Evolutionary conservation across 1,140 invertebrate species (phyloP).

Genomic region (Hyles euphorbiae): DNA sequence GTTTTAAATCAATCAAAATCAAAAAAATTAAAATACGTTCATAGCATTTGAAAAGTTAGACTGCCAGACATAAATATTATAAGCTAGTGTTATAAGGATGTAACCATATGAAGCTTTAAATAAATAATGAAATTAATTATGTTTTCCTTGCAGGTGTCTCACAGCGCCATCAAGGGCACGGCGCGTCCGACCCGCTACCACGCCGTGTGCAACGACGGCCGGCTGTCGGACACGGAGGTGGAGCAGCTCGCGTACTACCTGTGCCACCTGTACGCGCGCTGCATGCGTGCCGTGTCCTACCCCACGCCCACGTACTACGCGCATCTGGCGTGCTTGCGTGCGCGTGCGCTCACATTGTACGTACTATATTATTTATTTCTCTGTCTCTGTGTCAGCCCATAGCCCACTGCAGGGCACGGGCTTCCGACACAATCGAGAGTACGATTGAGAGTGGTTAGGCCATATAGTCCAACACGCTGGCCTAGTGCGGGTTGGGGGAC

Average conservation of each 20-base stretch:
- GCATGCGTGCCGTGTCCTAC: conserved; percentile 91
- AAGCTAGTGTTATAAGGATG: no score
- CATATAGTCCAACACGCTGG: no score
- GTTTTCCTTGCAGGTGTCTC: conserved; percentile 68
- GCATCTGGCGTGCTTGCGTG: conserved; percentile 91
- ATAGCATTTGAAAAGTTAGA: no score
- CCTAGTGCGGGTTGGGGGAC: no score
- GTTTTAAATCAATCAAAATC: no score
- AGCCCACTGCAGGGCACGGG: no score
- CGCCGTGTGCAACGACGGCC: conserved; percentile 87
- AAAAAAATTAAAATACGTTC: no score
- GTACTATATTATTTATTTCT: conserved; percentile 22
- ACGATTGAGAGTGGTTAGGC: no score
- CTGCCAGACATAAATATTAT: no score
- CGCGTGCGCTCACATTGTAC: conserved; percentile 78
- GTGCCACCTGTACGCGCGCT: conserved; percentile 92
- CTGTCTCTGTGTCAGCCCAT: no score
- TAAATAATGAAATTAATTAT: not conserved
- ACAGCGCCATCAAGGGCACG: conserved; percentile 86
- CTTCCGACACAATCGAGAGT: no score
- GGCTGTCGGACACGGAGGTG: conserved; percentile 85
- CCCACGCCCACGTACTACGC: conserved; percentile 96
- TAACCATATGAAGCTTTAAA: no score
- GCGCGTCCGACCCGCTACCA: conserved; percentile 93
- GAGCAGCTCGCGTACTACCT: conserved; percentile 90